These are phyloP conservation scores for Zaprionus vittiger DNA, from an alignment of 1,140 invertebrate species.

Conservation along the genomic window DNA sequence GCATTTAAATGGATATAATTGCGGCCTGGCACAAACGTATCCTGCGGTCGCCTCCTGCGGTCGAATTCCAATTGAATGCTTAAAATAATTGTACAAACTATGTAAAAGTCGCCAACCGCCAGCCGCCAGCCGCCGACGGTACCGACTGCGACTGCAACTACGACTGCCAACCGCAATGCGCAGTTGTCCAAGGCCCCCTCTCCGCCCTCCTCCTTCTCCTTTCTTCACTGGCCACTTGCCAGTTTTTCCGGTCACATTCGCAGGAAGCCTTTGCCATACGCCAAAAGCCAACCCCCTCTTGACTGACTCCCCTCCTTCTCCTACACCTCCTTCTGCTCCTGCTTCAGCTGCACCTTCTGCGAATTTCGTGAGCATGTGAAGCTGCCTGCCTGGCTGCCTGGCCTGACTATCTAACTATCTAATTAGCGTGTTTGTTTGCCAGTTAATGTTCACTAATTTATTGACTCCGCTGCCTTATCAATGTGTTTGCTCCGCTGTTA, in stretches of 20 bases:
- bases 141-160: too few species aligned
- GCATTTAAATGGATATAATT: constrained; percentile 82
- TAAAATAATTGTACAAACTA: constrained; percentile 78
- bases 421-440: constrained; percentile 70
- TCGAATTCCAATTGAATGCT: constrained; percentile 78
- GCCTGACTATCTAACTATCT: constrained; percentile 49
- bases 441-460: constrained; percentile 59
- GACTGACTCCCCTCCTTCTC: not conserved
- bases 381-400: constrained; percentile 18
- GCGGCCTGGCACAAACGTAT: constrained; percentile 34
- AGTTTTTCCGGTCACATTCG: constrained; percentile 69
- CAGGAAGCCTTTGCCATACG: constrained; percentile 27
- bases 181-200: constrained; percentile 54
- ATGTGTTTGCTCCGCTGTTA: constrained; percentile 64
- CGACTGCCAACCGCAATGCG: constrained; percentile 68
- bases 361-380: constrained; percentile 15
- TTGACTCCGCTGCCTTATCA: constrained; percentile 49
- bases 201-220: not conserved
- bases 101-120: constrained; percentile 71
- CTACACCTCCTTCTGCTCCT: not conserved
- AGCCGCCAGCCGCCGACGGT: constrained; percentile 56
- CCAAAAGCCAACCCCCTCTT: constrained; percentile 8
- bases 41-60: constrained; percentile 71
- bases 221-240: constrained; percentile 32
- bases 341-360: not conserved